Evolutionary conservation across 2,888 invertebrate genomes (phyloP).

Genomic region (Mallateleia sp.): DNA sequence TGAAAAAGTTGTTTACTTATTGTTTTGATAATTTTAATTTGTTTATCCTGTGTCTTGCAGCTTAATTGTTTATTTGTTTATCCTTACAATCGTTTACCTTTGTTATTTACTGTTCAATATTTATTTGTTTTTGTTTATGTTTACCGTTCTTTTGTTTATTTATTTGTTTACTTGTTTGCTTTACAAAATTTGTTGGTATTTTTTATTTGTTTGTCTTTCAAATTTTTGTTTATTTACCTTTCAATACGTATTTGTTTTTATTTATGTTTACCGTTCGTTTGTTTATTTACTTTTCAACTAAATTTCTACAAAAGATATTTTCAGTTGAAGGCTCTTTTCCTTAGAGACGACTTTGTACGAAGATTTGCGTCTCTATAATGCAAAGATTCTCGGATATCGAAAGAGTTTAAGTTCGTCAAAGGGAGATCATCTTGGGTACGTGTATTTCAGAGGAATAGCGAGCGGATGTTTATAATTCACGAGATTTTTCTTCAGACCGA

Average conservation of each 20-base stretch:
- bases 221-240: background rate
- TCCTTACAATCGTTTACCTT: too few species aligned
- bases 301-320: background rate
- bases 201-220: too few species aligned
- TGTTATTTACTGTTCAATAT: too few species aligned
- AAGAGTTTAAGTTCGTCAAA: conserved; percentile 31
- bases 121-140: too few species aligned
- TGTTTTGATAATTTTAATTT: too few species aligned
- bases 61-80: too few species aligned
- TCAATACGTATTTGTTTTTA: background rate
- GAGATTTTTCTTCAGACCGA: conserved; percentile 14
- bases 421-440: conserved; percentile 7
- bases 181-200: too few species aligned
- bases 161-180: too few species aligned
- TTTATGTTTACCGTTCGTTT: background rate
- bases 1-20: too few species aligned
- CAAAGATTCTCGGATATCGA: conserved; percentile 20
- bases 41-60: too few species aligned
- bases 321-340: background rate
- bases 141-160: too few species aligned
- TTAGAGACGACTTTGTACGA: background rate
- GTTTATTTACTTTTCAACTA: background rate
- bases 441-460: background rate
- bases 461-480: conserved; percentile 37
- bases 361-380: conserved; percentile 23